Percentiles rank a stretch among this genome's conserved stretches.
phyloP scores from a whole-genome alignment of 2,113 vertebrate species.

The Thalassarche chlororhynchos region DNA sequence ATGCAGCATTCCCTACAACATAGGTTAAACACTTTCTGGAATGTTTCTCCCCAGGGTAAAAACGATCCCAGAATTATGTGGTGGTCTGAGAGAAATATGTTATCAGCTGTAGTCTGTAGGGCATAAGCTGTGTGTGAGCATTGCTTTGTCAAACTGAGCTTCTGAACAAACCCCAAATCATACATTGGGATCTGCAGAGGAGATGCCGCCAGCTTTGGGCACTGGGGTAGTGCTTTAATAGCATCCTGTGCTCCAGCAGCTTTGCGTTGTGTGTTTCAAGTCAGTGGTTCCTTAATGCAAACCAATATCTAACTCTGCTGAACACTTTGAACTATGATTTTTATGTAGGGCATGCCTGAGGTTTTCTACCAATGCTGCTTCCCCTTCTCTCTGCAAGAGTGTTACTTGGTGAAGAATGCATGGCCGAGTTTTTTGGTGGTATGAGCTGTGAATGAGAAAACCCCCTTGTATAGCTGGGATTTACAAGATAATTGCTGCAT shows the following conservation, averaged over 20 bases:
- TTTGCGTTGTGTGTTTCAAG: not conserved
- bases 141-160: not conserved
- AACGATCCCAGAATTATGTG: not conserved
- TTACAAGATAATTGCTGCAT: not conserved
- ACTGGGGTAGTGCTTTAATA: not conserved
- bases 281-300: not conserved
- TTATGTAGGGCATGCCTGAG: not conserved
- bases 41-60: not conserved
- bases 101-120: fast-evolving
- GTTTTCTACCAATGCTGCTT: not conserved
- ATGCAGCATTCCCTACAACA: not conserved
- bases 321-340: not conserved
- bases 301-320: not conserved
- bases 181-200: fast-evolving
- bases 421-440: not conserved
- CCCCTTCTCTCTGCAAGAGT: not conserved
- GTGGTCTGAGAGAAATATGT: not conserved
- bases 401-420: not conserved
- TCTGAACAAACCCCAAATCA: fast-evolving
- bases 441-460: not conserved
- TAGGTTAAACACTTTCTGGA: not conserved
- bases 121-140: not conserved
- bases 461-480: not conserved
- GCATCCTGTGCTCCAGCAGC: no score
- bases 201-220: not conserved